Evolutionary conservation across 2,113 vertebrate species (phyloP).

Genomic region (Trogon melanurus): DNA sequence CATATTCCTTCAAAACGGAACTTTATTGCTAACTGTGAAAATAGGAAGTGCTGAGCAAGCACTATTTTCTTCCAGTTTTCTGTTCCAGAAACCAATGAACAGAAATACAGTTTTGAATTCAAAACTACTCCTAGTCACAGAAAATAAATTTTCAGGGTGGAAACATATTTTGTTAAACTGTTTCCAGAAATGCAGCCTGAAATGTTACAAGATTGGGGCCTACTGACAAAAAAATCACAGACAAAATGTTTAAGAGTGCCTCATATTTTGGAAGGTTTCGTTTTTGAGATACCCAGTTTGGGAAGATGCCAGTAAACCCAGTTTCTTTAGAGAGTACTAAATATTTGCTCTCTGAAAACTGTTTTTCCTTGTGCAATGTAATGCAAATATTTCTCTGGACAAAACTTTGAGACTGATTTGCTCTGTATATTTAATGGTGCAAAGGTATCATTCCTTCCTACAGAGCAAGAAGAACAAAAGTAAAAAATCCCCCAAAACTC

Average conservation of each 20-base stretch:
- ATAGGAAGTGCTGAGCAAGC: neutral
- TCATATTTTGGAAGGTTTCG: neutral
- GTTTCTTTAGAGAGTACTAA: neutral
- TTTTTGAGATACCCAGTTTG: neutral
- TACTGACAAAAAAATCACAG: neutral
- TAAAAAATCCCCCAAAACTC: neutral
- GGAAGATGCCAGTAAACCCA: neutral
- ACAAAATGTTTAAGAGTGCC: neutral
- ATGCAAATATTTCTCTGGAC: neutral
- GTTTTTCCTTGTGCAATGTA: neutral
- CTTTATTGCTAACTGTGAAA: neutral
- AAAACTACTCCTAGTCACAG: neutral
- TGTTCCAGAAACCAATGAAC: neutral
- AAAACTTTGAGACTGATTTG: neutral
- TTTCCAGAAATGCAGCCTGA: conserved; percentile 5
- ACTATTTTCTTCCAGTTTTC: neutral
- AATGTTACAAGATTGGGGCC: neutral
- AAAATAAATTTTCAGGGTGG: neutral
- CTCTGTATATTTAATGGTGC: neutral
- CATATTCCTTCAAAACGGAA: neutral
- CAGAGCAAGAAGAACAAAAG: neutral
- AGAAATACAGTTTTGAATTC: neutral
- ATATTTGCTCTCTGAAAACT: neutral
- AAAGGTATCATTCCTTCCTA: neutral
- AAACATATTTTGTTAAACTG: neutral